Percentiles rank a stretch among this genome's conserved stretches.
These are phyloP conservation scores for Eilema griseolum DNA, from an alignment of 2,888 invertebrate species.

Conservation along the genomic window DNA sequence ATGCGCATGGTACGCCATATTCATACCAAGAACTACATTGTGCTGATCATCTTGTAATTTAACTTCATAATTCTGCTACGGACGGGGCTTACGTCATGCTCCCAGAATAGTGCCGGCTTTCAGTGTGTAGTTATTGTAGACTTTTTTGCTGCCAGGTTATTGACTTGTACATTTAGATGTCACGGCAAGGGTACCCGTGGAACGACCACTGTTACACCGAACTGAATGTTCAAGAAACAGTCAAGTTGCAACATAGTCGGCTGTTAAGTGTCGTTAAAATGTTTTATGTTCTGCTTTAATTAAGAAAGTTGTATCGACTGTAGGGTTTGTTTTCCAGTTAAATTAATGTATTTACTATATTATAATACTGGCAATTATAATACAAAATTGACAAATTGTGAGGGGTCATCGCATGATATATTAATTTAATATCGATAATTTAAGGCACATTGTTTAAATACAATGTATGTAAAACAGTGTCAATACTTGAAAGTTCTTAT, in stretches of 20 bases:
- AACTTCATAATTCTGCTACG: conserved; percentile 60
- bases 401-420: not conserved
- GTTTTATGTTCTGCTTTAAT: conserved; percentile 41
- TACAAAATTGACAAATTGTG: no score
- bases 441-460: not conserved
- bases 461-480: not conserved
- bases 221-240: conserved; percentile 39
- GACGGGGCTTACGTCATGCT: conserved; percentile 75
- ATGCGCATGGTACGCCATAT: conserved; percentile 52
- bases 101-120: conserved; percentile 77
- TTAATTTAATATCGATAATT: not conserved
- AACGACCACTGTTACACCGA: conserved; percentile 42
- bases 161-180: conserved; percentile 81
- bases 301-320: conserved; percentile 23
- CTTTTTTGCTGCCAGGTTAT: conserved; percentile 80
- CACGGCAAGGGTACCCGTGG: conserved; percentile 77
- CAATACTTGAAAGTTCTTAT: not conserved
- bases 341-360: not conserved
- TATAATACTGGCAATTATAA: no score
- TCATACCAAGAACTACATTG: conserved; percentile 51
- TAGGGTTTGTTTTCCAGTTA: conserved; percentile 1
- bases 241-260: conserved; percentile 26
- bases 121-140: conserved; percentile 78
- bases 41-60: conserved; percentile 58
- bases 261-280: conserved; percentile 35